These are phyloP conservation scores for Allochrocebus solatus DNA, from an alignment of 2,797 vertebrate species.

Conservation along the genomic window DNA sequence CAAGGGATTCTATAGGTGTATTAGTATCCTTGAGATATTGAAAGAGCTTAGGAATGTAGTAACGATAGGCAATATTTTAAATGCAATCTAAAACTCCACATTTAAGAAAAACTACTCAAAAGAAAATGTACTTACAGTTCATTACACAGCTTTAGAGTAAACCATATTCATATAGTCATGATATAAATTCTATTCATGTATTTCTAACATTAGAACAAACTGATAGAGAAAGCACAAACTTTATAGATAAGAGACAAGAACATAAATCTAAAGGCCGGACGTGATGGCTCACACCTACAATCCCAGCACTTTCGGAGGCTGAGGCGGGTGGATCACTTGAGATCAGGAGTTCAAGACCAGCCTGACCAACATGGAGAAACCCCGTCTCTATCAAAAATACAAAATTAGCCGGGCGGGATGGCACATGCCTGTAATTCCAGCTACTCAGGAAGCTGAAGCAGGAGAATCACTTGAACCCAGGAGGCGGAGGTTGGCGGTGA, in stretches of 20 bases:
- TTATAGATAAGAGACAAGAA: background rate
- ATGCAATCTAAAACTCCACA: background rate
- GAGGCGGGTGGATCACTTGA: background rate
- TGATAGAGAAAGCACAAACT: background rate
- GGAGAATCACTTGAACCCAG: background rate
- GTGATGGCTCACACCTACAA: background rate
- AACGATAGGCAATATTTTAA: background rate
- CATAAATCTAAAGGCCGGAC: background rate
- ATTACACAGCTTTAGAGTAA: background rate
- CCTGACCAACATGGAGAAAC: background rate
- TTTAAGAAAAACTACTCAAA: background rate
- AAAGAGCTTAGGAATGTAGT: background rate
- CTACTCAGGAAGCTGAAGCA: background rate
- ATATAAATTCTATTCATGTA: background rate
- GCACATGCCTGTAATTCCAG: background rate
- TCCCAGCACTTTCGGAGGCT: background rate
- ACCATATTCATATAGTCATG: background rate
- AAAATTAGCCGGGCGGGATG: background rate
- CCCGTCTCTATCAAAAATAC: background rate
- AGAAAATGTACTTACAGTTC: background rate
- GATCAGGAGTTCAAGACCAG: background rate
- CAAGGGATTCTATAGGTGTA: background rate
- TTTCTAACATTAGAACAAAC: background rate
- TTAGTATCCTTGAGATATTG: background rate
- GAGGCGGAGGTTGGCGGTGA: background rate